phyloP scores from a whole-genome alignment of 2,113 vertebrate genomes.

The Bubo bubo region DNA sequence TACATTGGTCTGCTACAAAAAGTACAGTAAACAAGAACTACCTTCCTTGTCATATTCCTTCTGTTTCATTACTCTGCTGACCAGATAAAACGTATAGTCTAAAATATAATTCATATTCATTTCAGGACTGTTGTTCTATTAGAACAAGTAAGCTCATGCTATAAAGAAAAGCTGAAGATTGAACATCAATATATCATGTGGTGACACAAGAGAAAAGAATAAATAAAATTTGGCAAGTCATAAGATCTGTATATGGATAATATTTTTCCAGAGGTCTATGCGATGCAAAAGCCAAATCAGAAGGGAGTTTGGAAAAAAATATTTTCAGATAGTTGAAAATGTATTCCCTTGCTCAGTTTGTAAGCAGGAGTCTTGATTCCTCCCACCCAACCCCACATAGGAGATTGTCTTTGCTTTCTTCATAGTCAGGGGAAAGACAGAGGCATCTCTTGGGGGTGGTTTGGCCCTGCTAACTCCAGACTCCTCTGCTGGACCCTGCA shows the following conservation, averaged over 20 bases:
- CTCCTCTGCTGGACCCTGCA: background rate
- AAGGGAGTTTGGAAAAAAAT: background rate
- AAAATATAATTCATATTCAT: background rate
- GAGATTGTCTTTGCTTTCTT: background rate
- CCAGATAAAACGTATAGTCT: background rate
- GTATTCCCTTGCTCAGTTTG: background rate
- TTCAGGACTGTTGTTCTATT: background rate
- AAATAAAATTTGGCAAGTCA: background rate
- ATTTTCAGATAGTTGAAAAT: background rate
- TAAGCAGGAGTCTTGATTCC: background rate
- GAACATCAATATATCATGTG: background rate
- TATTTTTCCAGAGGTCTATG: background rate
- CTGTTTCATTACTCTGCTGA: background rate
- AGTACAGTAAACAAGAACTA: background rate
- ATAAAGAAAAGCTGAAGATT: background rate
- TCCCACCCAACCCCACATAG: background rate
- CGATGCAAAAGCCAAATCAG: background rate
- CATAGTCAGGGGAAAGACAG: background rate
- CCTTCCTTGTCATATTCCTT: background rate
- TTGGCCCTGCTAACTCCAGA: background rate
- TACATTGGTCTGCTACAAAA: background rate
- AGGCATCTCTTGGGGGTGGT: background rate
- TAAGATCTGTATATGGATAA: background rate
- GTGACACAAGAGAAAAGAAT: background rate
- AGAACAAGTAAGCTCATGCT: background rate